Conservation (phyloP, 1,140 invertebrate species). For the Lepidostoma basale region DNA sequence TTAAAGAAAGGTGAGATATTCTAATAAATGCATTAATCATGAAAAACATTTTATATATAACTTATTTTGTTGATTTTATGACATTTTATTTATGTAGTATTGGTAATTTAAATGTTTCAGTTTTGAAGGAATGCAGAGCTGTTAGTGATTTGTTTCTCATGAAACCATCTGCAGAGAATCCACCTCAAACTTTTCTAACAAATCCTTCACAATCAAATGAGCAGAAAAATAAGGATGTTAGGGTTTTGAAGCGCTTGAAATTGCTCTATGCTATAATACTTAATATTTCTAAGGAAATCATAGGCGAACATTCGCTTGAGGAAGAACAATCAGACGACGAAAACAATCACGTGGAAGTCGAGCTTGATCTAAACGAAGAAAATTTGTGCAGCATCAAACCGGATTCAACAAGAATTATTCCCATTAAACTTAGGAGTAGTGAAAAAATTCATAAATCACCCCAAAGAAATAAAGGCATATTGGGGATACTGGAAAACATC, state of each 20-base stretch:
- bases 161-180: conserved; percentile 47
- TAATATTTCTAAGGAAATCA: conserved; percentile 51
- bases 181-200: conserved; percentile 47
- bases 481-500: conserved; percentile 37
- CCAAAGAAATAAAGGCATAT: conserved; percentile 32
- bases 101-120: conserved; percentile 44
- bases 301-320: conserved; percentile 45
- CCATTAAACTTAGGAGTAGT: not conserved
- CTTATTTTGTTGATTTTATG: conserved; percentile 18
- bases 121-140: conserved; percentile 55
- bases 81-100: conserved; percentile 5
- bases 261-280: conserved; percentile 54
- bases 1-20: conserved; percentile 51
- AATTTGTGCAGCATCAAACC: not conserved
- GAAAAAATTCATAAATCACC: not conserved
- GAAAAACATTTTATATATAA: conserved; percentile 32
- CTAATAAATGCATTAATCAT: too few relatives aligned
- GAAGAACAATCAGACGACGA: conserved; percentile 48
- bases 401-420: not conserved
- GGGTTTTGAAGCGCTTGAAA: conserved; percentile 53
- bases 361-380: not conserved
- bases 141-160: conserved; percentile 51
- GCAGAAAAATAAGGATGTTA: conserved; percentile 37
- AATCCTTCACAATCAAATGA: conserved; percentile 47
- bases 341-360: not conserved